These are phyloP conservation scores for Eutolmus rufibarbis DNA, from an alignment of 2,888 invertebrate genomes.

Conservation along the genomic window DNA sequence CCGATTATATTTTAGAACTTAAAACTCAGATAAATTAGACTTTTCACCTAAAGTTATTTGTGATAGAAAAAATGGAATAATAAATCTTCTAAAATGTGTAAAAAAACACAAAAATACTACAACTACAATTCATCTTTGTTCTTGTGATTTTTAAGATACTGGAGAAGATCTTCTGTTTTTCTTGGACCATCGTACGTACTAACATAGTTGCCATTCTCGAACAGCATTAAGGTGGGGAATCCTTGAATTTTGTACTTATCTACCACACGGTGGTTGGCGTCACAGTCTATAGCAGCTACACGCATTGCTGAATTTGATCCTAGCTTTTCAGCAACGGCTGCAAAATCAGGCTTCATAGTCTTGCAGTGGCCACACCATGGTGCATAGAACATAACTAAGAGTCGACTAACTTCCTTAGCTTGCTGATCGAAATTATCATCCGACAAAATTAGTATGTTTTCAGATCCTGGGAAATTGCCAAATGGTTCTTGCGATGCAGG, in stretches of 20 bases:
- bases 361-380: slow-evolving; percentile 82
- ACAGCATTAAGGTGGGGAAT: slow-evolving; percentile 74
- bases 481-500: slow-evolving; percentile 62
- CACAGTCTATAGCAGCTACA: slow-evolving; percentile 73
- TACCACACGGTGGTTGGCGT: slow-evolving; percentile 68
- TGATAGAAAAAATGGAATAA: neutral
- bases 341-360: slow-evolving; percentile 72
- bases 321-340: slow-evolving; percentile 63
- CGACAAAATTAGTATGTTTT: slow-evolving; percentile 63
- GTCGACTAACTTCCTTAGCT: slow-evolving; percentile 79
- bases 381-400: slow-evolving; percentile 85
- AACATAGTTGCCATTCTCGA: slow-evolving; percentile 65
- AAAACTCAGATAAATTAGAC: neutral
- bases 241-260: slow-evolving; percentile 69
- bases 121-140: slow-evolving; percentile 54
- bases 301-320: slow-evolving; percentile 54
- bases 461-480: slow-evolving; percentile 61
- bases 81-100: neutral
- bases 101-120: neutral
- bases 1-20: neutral
- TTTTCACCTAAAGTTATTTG: neutral
- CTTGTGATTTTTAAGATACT: slow-evolving; percentile 61
- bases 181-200: slow-evolving; percentile 69
- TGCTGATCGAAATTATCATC: slow-evolving; percentile 73
- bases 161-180: slow-evolving; percentile 66